Conservation (phyloP, 2,888 invertebrate genomes). For the Nephrotoma flavescens region DNA sequence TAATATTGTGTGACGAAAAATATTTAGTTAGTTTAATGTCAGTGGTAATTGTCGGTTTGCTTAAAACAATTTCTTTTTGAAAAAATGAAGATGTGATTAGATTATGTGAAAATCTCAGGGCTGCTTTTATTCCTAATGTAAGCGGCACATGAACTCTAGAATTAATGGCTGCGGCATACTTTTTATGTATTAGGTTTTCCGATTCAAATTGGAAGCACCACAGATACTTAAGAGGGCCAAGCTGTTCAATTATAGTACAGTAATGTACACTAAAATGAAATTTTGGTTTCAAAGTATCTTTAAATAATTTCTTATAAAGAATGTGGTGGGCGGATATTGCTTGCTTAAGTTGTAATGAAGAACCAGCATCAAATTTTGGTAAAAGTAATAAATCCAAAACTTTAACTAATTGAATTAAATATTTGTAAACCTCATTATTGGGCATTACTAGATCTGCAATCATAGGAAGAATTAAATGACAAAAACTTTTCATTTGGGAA, state of each 20-base stretch:
- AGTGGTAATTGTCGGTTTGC: too few relatives aligned
- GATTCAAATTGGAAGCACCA: conserved; percentile 9
- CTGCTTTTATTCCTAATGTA: too few relatives aligned
- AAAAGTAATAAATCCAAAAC: conserved; percentile 8
- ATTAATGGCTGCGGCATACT: too few relatives aligned
- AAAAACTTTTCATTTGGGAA: background rate
- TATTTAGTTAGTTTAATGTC: too few relatives aligned
- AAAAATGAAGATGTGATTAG: too few relatives aligned
- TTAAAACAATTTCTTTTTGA: too few relatives aligned
- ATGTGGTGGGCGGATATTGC: conserved; percentile 9
- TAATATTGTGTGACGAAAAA: too few relatives aligned
- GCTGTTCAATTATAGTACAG: background rate
- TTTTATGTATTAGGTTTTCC: conserved; percentile 11
- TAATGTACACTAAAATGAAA: conserved; percentile 10
- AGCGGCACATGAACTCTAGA: too few relatives aligned
- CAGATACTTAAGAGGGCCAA: background rate
- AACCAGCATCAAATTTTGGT: conserved; percentile 7
- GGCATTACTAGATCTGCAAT: conserved; percentile 7
- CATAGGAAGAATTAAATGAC: background rate
- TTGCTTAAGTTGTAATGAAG: conserved; percentile 6
- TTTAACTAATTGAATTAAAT: conserved; percentile 7
- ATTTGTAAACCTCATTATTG: conserved; percentile 4
- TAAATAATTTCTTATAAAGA: too few relatives aligned
- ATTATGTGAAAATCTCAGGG: too few relatives aligned
- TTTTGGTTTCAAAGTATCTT: conserved; percentile 11